Percentiles rank a stretch among this genome's conserved stretches.
Evolutionary conservation across 1,140 invertebrate genomes (phyloP).

Genomic region (Muscidifurax raptorellus): DNA sequence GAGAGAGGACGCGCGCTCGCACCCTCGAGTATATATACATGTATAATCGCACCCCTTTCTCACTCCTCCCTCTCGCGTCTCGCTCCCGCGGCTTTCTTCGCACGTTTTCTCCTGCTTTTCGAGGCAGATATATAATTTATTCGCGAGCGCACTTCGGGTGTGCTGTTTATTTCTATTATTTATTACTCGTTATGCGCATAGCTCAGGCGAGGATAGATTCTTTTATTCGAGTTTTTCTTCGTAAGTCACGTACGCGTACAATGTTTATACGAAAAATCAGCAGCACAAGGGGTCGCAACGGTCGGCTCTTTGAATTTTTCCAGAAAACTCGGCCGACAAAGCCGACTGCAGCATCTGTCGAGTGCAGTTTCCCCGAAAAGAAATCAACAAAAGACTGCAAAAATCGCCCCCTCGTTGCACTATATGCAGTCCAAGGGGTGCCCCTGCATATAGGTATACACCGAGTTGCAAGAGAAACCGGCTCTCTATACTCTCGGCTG

Average conservation of each 20-base stretch:
- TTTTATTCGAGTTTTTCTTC: too few relatives aligned
- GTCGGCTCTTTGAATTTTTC: not conserved
- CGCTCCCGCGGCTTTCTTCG: conserved; percentile 21
- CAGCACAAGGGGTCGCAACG: too few relatives aligned
- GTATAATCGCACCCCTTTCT: conserved; percentile 52
- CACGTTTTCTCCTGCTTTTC: not conserved
- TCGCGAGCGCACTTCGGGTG: not conserved
- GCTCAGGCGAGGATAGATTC: too few relatives aligned
- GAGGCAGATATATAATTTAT: not conserved
- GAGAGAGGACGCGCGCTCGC: not conserved
- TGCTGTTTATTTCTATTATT: too few relatives aligned
- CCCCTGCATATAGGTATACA: not conserved
- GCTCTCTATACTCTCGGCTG: too few relatives aligned
- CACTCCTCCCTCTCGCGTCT: conserved; percentile 53
- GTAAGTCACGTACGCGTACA: not conserved
- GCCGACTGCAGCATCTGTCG: conserved; percentile 13
- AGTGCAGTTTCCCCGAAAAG: not conserved
- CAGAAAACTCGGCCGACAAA: conserved; percentile 9
- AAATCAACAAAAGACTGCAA: not conserved
- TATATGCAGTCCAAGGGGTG: not conserved
- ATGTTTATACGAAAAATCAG: too few relatives aligned
- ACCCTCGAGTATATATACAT: not conserved
- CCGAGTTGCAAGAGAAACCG: not conserved
- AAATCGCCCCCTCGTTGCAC: conserved; percentile 3
- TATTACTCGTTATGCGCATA: too few relatives aligned